Base-by-base conservation (phyloP, 2,113 vertebrate species). In the Urocynchramus pylzowi region DNA sequence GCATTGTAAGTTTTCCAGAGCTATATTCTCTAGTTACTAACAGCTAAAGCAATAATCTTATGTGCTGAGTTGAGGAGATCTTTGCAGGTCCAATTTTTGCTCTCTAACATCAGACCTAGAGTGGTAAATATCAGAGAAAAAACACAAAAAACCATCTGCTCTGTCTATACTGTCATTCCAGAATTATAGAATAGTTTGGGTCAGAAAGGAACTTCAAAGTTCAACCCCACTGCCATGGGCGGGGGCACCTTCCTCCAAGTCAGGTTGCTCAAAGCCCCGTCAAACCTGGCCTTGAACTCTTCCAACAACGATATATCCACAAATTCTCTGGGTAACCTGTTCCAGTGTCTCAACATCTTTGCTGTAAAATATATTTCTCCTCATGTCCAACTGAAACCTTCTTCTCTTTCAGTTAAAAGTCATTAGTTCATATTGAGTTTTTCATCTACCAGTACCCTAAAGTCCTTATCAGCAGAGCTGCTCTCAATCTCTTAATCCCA, bases 201-300 rank as follows among this genome's bases (percentile, higher is more conserved):
- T 61, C 22, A 24, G 37, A 67, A 90, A 42, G 10, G 11, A 84
- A 39, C 4, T 49, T 67, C 35, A 26, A 74, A 86, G 8, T 69
- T 44, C 3, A 17, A 45, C 1, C 0, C 0, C 4, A 7, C 14
- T 54, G 16, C 16, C 13, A 16, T 41, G 6, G 12, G 3, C 1
- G 5, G 13, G 18, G 7, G 23, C 6, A 53, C 11, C 4, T 71
- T 61, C 8, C 16, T 39, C 10, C 28, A 35, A 27, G 67, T 26
- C 11, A 22, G 3, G 5, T 28, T 84, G 9, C n/a, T 63, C 8
- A 67, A 88, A 77, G 10, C 4, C 30, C 6, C 6, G 6, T 47
- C 23, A 39, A 81, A 8, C 8, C 9, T 63, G 12, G 5, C 10
- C 13, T 68, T 89, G 28, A 67, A 45, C 7, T 21, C 57, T 82